These are phyloP conservation scores for Leucoptera coffeella DNA, from an alignment of 2,888 invertebrate genomes.

Conservation along the genomic window DNA sequence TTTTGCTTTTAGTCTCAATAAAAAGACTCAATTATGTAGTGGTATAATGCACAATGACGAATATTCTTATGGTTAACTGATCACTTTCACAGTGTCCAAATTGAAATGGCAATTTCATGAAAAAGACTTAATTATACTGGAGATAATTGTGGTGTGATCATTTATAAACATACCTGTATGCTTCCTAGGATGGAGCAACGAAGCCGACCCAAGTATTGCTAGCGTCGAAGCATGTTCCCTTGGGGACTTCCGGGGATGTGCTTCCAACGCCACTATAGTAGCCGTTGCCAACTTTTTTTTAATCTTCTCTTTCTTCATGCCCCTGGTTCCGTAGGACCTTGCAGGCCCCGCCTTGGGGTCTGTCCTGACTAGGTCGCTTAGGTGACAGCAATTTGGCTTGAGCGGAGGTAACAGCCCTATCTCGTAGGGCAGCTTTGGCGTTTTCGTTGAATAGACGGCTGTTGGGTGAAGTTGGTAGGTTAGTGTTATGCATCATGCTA, in stretches of 20 bases:
- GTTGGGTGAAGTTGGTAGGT: slow-evolving; percentile 21
- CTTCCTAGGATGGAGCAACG: slow-evolving; percentile 52
- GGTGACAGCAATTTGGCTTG: slow-evolving; percentile 48
- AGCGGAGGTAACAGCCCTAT: slow-evolving; percentile 59
- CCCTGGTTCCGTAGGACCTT: slow-evolving; percentile 31
- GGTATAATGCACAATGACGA: too few relatives aligned
- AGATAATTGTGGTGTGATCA: too few relatives aligned
- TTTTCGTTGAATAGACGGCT: slow-evolving; percentile 53
- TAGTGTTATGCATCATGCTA: too few relatives aligned
- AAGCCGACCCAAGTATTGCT: slow-evolving; percentile 65
- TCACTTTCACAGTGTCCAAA: too few relatives aligned
- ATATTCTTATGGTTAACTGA: too few relatives aligned
- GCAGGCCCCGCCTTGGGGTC: slow-evolving; percentile 33
- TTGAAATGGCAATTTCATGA: too few relatives aligned
- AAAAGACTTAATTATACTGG: too few relatives aligned
- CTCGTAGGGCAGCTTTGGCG: slow-evolving; percentile 71
- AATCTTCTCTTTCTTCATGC: slow-evolving; percentile 29
- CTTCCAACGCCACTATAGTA: slow-evolving; percentile 26
- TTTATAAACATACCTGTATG: too few relatives aligned
- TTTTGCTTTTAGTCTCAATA: too few relatives aligned
- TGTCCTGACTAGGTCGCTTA: slow-evolving; percentile 36
- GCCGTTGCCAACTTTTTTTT: slow-evolving; percentile 15
- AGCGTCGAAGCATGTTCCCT: slow-evolving; percentile 83
- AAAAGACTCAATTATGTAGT: too few relatives aligned
- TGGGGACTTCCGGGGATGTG: slow-evolving; percentile 75